Evolutionary conservation across 2,888 invertebrate genomes (phyloP), one percentile per base, ranked within the genome.

Genomic region (Bibio marci): DNA sequence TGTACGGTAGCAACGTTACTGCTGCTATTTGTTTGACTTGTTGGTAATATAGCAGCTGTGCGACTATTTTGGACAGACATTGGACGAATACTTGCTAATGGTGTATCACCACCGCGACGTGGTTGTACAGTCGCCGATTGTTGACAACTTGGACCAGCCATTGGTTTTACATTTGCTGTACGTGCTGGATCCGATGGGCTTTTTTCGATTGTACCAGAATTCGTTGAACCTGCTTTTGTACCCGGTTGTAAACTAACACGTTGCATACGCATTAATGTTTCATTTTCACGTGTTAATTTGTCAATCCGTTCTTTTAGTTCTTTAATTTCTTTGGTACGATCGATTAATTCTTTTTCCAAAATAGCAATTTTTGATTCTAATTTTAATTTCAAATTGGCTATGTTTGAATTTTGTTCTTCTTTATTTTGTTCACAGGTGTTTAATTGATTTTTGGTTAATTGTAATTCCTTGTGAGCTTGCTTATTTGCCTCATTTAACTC

Each of bases 121-220:
- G 74, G 71, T n/a, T 67, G 69, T 30, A 73, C 71, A 4, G 71
- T 59, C 0, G 63, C 62, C 3, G 62, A 62, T 45, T 62, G 62
- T 37, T 62, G 62, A 1, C 56, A 30, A 37, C 58, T 54, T 1
- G 62, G 67, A 49, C 86, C 86, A 3, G 91, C 82, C 80, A 92
- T 87, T 0, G 92, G 92, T 58, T 88, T 87, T 32, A 92, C 92
- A 55, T 92, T 92, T 5, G 92, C 92, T 1, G 90, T 92, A 0
- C 80, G 74, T 1, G 71, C 71, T 11, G 73, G 70, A 27, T 73
- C 73, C 3, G 66, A 65, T 11, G 66, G 66, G 3, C 66, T 60
- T 6, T 73, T 73, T 38, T 73, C 73, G 10, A 70, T 59, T 52
- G 74, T 63, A 49, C 74, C 67, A 44, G 81, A 71, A 49, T 79